Evolutionary conservation across 53 echinoderm and acorn worm genomes (phyloP).

Genomic region (Pentamera pediparva): DNA sequence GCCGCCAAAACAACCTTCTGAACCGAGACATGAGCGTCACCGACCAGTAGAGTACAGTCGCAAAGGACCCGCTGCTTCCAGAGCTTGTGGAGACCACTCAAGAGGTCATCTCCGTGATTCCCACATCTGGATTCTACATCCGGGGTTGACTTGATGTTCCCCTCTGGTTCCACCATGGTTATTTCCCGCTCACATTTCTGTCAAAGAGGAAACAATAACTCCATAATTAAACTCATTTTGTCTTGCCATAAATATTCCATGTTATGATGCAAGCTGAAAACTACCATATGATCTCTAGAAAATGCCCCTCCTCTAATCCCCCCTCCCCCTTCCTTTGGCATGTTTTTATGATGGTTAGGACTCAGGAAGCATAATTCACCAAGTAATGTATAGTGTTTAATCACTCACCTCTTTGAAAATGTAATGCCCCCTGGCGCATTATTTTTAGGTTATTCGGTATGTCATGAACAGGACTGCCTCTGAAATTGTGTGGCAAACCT

Average conservation of each 20-base stretch:
- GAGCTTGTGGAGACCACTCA: conserved; percentile 56
- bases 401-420: no score
- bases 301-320: not conserved
- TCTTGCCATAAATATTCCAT: not conserved
- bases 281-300: not conserved
- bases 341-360: no score
- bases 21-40: conserved; percentile 65
- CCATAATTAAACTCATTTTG: not conserved
- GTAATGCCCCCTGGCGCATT: not conserved
- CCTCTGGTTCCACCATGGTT: not conserved
- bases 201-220: not conserved
- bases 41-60: conserved; percentile 79
- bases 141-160: conserved; percentile 31
- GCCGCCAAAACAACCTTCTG: conserved; percentile 82
- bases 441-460: not conserved
- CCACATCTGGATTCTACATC: conserved; percentile 52
- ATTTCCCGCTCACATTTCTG: not conserved
- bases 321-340: no score
- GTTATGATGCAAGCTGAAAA: not conserved
- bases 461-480: no score
- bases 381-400: no score
- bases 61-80: conserved; percentile 74
- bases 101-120: conserved; percentile 62
- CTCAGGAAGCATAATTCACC: no score
- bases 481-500: no score